A percentile compares a stretch with the other conserved stretches of the same genome.
These are phyloP conservation scores for Rhinophrynus dorsalis DNA, from an alignment of 2,797 vertebrate genomes.

Conservation along the genomic window DNA sequence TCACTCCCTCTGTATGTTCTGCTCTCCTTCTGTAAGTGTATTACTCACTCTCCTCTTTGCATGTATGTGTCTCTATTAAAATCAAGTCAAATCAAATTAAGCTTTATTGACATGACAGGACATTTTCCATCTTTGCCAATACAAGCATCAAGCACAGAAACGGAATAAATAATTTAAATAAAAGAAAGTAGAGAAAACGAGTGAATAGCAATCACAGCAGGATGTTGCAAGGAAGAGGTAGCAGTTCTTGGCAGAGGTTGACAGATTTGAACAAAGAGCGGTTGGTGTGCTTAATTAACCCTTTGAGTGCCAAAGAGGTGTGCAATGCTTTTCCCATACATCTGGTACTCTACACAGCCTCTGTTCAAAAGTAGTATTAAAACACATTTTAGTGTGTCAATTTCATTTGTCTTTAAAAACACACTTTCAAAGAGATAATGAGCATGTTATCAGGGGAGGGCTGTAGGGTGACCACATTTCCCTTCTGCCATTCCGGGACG, in stretches of 20 bases:
- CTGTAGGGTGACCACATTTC: too few species aligned
- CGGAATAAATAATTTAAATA: background rate
- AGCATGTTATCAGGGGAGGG: too few species aligned
- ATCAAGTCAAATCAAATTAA: conserved; percentile 40
- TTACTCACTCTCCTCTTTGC: conserved; percentile 13
- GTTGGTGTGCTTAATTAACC: too few species aligned
- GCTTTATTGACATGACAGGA: conserved; percentile 40
- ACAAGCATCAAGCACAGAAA: background rate
- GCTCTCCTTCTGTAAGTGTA: conserved; percentile 21
- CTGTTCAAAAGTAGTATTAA: too few species aligned
- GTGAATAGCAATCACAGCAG: conserved; percentile 2
- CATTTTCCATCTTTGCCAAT: conserved; percentile 28
- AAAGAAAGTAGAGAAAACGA: too few species aligned
- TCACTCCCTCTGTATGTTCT: conserved; percentile 28
- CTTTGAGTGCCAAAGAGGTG: too few species aligned
- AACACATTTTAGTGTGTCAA: too few species aligned
- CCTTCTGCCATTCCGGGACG: too few species aligned
- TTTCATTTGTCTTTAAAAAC: too few species aligned
- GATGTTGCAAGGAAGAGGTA: conserved; percentile 8
- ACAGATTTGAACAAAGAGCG: background rate
- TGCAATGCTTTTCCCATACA: too few species aligned
- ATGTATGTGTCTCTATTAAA: conserved; percentile 35
- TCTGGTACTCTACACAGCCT: too few species aligned
- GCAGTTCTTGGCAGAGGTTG: background rate
- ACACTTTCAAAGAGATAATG: too few species aligned